Evolutionary conservation across 2,797 vertebrate genomes (phyloP).

Genomic region (Acrossocheilus wenchowensis): DNA sequence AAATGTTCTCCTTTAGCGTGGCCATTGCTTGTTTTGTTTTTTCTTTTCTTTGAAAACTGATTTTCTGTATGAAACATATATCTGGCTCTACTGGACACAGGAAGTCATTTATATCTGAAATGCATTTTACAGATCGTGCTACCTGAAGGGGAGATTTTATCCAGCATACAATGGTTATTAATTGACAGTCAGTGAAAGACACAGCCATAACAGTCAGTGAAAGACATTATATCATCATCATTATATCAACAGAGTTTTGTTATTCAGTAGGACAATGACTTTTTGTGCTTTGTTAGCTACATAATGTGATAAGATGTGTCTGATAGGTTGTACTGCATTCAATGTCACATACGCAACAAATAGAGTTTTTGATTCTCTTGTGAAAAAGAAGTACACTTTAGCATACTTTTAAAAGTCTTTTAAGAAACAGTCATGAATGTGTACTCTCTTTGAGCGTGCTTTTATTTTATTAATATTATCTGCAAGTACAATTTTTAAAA

Average conservation of each 20-base stretch:
- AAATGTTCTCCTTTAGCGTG: constrained; percentile 32
- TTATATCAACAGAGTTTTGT: background rate
- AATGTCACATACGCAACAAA: background rate
- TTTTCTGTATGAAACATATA: constrained; percentile 9
- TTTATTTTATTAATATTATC: background rate
- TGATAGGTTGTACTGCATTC: background rate
- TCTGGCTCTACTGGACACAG: background rate
- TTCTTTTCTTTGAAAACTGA: background rate
- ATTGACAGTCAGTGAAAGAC: background rate
- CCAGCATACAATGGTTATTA: background rate
- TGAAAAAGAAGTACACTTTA: background rate
- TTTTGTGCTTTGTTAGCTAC: background rate
- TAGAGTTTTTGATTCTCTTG: background rate
- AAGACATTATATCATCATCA: constrained; percentile 12
- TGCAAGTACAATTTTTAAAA: background rate
- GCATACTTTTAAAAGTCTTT: background rate
- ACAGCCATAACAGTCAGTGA: background rate
- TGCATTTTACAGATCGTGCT: constrained; percentile 5
- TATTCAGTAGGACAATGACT: background rate
- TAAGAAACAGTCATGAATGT: background rate
- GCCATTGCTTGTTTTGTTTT: background rate
- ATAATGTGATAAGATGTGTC: background rate
- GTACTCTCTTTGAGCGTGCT: background rate
- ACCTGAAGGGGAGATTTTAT: background rate
- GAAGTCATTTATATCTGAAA: background rate